Evolutionary conservation across 2,888 invertebrate genomes (phyloP).

Genomic region (Xylophagus ater): DNA sequence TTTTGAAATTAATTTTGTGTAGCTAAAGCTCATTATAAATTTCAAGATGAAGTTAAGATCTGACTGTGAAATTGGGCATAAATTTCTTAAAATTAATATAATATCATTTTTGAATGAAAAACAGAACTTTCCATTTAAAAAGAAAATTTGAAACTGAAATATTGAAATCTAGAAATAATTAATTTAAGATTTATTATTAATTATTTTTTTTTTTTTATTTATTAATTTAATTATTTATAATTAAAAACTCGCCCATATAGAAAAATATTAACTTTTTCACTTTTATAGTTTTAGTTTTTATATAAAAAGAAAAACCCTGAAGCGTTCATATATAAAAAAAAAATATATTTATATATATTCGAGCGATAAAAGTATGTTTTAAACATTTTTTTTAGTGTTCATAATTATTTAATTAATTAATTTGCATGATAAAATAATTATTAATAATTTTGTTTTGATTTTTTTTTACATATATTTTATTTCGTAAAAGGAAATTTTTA

Average conservation of each 20-base stretch:
- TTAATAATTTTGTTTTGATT: slow-evolving; percentile 13
- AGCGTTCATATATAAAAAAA: slow-evolving; percentile 18
- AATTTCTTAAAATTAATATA: too few relatives aligned
- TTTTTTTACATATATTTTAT: background rate
- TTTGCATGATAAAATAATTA: slow-evolving; percentile 14
- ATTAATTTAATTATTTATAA: slow-evolving; percentile 1
- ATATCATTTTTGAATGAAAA: too few relatives aligned
- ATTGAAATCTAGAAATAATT: background rate
- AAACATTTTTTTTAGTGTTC: slow-evolving; percentile 18
- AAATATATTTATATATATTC: slow-evolving; percentile 20
- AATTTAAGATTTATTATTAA: background rate
- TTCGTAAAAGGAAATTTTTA: slow-evolving; percentile 1
- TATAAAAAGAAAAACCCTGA: slow-evolving; percentile 21
- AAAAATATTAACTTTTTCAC: slow-evolving; percentile 20
- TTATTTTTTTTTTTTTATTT: background rate
- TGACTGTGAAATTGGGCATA: too few relatives aligned
- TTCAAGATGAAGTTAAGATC: too few relatives aligned
- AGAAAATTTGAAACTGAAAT: background rate
- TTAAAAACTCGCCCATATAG: slow-evolving; percentile 1
- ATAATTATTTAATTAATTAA: slow-evolving; percentile 10
- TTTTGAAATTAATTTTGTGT: too few relatives aligned
- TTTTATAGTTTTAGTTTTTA: slow-evolving; percentile 23
- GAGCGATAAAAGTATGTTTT: slow-evolving; percentile 22
- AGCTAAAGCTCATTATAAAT: too few relatives aligned
- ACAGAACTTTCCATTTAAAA: too few relatives aligned